Evolutionary conservation across 2,113 vertebrate species (phyloP).

Genomic region (Eurystomus gularis): DNA sequence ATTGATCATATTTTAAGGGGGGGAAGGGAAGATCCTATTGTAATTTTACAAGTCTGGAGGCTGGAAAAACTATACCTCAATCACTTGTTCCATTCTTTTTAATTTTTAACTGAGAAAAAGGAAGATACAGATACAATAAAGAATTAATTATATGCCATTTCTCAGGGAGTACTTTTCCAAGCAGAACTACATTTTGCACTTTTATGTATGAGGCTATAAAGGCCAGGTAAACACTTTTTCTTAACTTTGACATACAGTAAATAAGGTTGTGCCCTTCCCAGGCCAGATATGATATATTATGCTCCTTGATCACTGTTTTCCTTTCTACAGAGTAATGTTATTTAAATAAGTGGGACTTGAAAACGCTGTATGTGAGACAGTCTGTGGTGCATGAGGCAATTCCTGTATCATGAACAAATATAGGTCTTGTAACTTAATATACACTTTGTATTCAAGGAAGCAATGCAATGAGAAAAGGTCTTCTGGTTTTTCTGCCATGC

Average conservation of each 20-base stretch:
- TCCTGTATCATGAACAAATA: neutral
- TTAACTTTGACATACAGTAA: neutral
- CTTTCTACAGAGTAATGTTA: neutral
- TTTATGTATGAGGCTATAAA: neutral
- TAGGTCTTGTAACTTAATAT: neutral
- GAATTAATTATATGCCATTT: neutral
- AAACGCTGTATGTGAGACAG: neutral
- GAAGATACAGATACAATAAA: neutral
- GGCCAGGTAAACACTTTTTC: neutral
- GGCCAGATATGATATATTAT: neutral
- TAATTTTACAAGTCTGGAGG: neutral
- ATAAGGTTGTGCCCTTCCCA: neutral
- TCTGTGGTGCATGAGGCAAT: neutral
- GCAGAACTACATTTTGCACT: neutral
- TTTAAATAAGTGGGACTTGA: neutral
- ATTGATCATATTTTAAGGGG: neutral
- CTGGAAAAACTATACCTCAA: neutral
- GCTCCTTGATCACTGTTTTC: neutral
- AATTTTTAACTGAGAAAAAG: neutral
- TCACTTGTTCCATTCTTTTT: neutral
- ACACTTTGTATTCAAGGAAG: neutral
- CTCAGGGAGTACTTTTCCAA: neutral
- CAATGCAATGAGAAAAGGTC: neutral
- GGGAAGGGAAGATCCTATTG: neutral
- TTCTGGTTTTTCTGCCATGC: neutral